Conservation (phyloP, 2,113 vertebrate species). For the Phalacrocorax brasilianus region DNA sequence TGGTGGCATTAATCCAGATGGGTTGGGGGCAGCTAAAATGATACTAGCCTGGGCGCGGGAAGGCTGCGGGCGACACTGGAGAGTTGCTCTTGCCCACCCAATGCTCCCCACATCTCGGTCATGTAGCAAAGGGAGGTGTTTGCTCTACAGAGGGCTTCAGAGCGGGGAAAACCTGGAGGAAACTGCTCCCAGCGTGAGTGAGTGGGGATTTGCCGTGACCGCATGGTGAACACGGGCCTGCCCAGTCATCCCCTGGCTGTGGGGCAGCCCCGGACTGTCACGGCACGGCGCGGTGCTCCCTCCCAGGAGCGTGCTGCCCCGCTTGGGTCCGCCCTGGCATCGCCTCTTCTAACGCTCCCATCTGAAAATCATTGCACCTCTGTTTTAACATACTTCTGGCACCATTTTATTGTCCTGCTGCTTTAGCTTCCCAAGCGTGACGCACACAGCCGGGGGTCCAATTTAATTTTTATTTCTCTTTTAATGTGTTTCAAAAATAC, state of each 20-base stretch:
- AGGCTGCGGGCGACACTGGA: background rate
- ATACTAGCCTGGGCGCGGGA: accelerated
- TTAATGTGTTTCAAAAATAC: background rate
- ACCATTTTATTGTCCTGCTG: background rate
- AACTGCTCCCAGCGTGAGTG: background rate
- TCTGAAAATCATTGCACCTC: background rate
- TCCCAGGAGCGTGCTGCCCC: background rate
- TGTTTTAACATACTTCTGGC: background rate
- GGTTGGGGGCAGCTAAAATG: background rate
- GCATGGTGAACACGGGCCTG: accelerated
- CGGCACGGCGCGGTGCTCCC: background rate
- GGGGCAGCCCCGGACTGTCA: background rate
- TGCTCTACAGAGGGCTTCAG: background rate
- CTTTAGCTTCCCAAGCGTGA: background rate
- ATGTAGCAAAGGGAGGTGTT: background rate
- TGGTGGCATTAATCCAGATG: background rate
- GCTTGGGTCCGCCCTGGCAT: background rate
- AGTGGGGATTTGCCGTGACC: background rate
- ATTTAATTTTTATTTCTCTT: background rate
- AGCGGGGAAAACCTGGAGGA: background rate
- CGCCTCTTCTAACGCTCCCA: background rate
- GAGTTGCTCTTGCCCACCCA: background rate
- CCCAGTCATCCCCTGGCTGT: accelerated
- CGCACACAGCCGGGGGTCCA: background rate
- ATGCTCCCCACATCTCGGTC: background rate